Base-by-base conservation (phyloP, 1,140 invertebrate genomes). In the Asbolus verrucosus region DNA sequence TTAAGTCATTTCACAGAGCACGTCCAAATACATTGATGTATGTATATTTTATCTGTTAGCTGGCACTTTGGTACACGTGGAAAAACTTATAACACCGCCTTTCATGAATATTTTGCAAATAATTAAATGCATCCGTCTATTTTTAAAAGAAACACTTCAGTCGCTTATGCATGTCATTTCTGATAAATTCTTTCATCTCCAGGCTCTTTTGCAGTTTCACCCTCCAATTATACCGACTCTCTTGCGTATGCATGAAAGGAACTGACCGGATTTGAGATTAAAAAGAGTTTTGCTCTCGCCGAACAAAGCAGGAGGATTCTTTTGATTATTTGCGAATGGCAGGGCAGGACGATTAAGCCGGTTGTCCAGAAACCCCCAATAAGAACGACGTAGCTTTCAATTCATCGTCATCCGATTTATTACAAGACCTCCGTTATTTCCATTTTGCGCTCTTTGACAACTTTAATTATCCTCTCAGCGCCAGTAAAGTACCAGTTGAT, bases 41-140 rank as follows among this genome's bases (percentile, higher is more conserved):
- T 54, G 46, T 54, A 54, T 54, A 54, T 54, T 54, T 54, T 54
- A 54, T 54, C 46, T 27, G n/a, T 13, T 54, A 54, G n/a, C 18
- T 11, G 46, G 21, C 46, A 27, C 21, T 54, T 27, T 54, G 8
- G 21, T 27, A 1, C 46, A 54, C 46, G 46, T 54, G 46, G 21
- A 54, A 27, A 54, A 36, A 11, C 33, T 36, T 36, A 4, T 36
- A 36, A 6, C 11, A 36, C 3, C 3, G 33, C 11, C 8, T 36
- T 36, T 36, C 33, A 11, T 11, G 11, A n/a, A 36, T 36, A 36
- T 36, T 54, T 54, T 19, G n/a, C 8, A 6, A 15, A 21, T 16
- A 11, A 27, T 54, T 54, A 54, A 54, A 46, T 27, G 46, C 21
- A 27, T 54, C 21, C 21, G 19, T 24, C 33, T 36, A 36, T 54